Conservation (phyloP, 53 echinoderm and acorn worm genomes). For the Astropecten irregularis region DNA sequence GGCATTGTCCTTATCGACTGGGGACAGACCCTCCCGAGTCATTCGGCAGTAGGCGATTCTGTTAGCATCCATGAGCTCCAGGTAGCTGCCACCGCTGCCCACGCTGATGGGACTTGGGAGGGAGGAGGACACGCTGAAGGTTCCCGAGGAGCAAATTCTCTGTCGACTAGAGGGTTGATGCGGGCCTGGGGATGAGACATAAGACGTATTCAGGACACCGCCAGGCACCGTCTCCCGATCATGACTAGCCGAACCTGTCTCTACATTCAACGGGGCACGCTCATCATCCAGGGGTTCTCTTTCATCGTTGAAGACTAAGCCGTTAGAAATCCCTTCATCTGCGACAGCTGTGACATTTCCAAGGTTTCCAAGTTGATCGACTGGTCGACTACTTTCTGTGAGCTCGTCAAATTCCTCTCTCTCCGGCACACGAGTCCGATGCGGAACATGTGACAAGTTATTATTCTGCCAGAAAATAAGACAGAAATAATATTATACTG, state of each 20-base stretch:
- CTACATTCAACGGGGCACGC: too few species aligned
- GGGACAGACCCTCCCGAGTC: conserved; percentile 10
- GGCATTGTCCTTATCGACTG: too few species aligned
- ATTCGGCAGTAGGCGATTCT: too few species aligned
- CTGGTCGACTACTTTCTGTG: too few species aligned
- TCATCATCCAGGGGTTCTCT: too few species aligned
- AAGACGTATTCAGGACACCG: background rate
- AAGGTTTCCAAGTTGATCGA: too few species aligned
- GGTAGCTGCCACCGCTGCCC: conserved; percentile 23
- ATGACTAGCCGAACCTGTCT: too few species aligned
- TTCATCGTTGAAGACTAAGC: too few species aligned
- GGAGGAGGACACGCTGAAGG: too few species aligned
- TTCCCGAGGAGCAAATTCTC: background rate
- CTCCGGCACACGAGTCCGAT: background rate
- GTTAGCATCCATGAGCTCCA: background rate
- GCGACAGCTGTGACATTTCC: background rate
- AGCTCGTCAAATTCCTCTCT: conserved; percentile 17
- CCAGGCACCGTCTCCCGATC: too few species aligned
- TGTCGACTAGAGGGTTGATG: background rate
- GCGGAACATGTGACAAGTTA: background rate
- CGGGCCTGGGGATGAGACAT: background rate
- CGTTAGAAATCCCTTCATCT: background rate
- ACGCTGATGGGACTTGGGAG: conserved; percentile 17
- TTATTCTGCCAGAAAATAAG: background rate
- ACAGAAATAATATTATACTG: too few species aligned